These are phyloP conservation scores for Cotesia chilonis DNA, from an alignment of 1,140 invertebrate genomes.

Conservation along the genomic window DNA sequence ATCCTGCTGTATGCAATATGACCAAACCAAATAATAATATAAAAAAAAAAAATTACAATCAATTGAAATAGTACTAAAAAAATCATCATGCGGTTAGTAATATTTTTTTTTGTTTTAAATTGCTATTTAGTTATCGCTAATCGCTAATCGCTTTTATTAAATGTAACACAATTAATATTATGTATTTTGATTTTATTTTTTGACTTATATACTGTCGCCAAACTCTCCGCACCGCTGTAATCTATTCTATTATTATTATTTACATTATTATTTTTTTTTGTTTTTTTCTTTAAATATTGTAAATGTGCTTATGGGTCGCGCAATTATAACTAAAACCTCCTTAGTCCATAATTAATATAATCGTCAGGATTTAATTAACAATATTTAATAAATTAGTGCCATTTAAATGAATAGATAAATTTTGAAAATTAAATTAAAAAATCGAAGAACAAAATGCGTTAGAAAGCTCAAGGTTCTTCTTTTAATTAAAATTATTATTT, in stretches of 20 bases:
- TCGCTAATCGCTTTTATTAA: not conserved
- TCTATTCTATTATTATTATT: conserved; percentile 9
- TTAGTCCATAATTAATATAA: conserved; percentile 21
- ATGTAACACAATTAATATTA: conserved; percentile 3
- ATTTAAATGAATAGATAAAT: not conserved
- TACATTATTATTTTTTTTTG: conserved; percentile 11
- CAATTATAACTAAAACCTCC: conserved; percentile 15
- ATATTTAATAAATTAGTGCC: conserved; percentile 27
- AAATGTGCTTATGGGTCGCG: conserved; percentile 29
- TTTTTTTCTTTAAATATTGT: not conserved
- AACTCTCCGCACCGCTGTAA: conserved; percentile 22
- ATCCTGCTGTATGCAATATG: conserved; percentile 55
- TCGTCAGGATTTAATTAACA: conserved; percentile 15
- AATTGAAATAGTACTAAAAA: conserved; percentile 17
- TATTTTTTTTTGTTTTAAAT: conserved; percentile 37
- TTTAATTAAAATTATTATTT: not conserved
- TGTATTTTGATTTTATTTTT: conserved; percentile 11
- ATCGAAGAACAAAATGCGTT: conserved; percentile 22
- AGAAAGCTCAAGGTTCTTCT: conserved; percentile 23
- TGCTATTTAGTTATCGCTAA: conserved; percentile 5
- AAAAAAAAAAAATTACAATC: conserved; percentile 4
- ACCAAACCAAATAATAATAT: not conserved
- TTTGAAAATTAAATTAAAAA: conserved; percentile 8
- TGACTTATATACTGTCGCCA: conserved; percentile 1
- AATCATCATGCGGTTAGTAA: conserved; percentile 54